Percentiles rank a stretch among this genome's conserved stretches.
These are phyloP conservation scores for Xestia ashworthii DNA, from an alignment of 2,888 invertebrate species.

Conservation along the genomic window DNA sequence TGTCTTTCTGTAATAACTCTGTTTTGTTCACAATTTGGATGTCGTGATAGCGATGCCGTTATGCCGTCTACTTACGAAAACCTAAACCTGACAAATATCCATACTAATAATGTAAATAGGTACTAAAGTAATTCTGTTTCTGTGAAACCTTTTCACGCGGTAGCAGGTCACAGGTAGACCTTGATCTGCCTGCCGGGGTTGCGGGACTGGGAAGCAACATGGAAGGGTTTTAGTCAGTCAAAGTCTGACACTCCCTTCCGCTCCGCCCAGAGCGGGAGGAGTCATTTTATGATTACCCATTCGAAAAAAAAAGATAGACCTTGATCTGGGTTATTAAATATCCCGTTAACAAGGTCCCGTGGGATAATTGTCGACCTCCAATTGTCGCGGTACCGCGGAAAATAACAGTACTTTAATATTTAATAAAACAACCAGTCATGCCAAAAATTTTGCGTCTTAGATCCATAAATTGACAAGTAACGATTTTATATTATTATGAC, in stretches of 20 bases:
- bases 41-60: background rate
- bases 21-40: slow-evolving; percentile 9
- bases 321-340: background rate
- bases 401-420: background rate
- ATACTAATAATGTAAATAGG: background rate
- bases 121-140: background rate
- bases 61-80: background rate
- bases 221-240: no score
- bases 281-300: no score
- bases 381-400: no score
- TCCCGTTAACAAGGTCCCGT: background rate
- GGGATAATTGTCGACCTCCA: background rate
- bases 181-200: no score
- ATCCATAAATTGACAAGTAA: background rate
- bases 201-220: no score
- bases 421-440: background rate
- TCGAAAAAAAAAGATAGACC: no score
- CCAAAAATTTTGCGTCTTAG: background rate
- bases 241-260: no score
- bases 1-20: slow-evolving; percentile 31
- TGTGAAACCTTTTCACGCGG: background rate
- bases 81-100: background rate
- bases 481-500: no score
- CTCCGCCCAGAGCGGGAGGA: no score
- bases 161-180: background rate